Base-by-base conservation (phyloP, 2,797 vertebrate genomes). In the Arremon aurantiirostris region DNA sequence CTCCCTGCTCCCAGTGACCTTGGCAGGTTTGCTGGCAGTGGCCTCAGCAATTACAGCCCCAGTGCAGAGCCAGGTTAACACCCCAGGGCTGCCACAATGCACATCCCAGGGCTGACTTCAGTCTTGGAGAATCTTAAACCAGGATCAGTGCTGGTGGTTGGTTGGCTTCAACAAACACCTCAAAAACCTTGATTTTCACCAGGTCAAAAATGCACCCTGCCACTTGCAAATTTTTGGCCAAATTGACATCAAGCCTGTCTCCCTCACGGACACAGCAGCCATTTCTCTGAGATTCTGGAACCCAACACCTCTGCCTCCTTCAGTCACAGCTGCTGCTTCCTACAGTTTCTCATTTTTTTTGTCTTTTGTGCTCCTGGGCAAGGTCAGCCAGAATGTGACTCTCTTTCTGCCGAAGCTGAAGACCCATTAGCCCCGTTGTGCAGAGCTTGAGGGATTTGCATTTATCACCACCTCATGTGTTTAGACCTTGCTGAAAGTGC, bases 381-480 rank as follows among this genome's bases (percentile, higher is more conserved):
- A 91, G 65, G 79, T 75, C 79, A 92, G 61, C 16, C 84, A 49
- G 56, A 12, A 41, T 23, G 34, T 9, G 35, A 26, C 39, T 90
- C 46, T 83, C 46, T 65, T 83, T 59, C 72, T 65, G 59, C 59
- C 11, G 46, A 41, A 83, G 52, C 59, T 75, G 76, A 86, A 88
- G 69, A 30, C 39, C 57, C 69, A 66, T 78, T 77, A 85, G 60
- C 42, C 44, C 57, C 2, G 1, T 34, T 37, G 73, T 47, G 68
- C 77, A 50, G 85, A 75, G 69, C 73, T 49, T 8, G 2, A 68
- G 55, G 85, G 91, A 95, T 94, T 86, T 94, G 80, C 88, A 90
- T 95, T 94, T 82, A 84, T 91, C 90, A 87, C 71, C 37, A 32
- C 18, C 39, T n/a, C 3, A 0, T 39, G 73, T 69, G 59, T 78